Conservation (phyloP, 2,888 invertebrate species). For the Antitype chi region DNA sequence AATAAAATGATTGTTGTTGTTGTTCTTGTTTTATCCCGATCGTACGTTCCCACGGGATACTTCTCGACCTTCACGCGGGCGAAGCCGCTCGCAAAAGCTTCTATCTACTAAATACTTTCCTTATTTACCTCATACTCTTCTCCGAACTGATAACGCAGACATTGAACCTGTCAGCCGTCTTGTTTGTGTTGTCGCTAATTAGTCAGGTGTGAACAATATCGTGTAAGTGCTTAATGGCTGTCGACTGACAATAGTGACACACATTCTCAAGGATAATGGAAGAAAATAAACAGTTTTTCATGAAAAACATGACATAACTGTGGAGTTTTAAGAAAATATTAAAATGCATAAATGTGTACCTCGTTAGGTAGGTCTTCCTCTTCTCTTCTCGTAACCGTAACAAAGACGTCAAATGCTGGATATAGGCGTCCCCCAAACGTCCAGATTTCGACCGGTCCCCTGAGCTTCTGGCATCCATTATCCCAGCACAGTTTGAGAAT, state of each 20-base stretch:
- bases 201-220: slow-evolving; percentile 11
- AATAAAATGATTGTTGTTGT: too few relatives aligned
- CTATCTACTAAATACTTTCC: neutral
- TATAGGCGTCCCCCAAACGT: neutral
- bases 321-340: neutral
- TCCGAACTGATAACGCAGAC: neutral
- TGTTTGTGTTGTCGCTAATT: slow-evolving; percentile 8
- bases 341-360: neutral
- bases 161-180: slow-evolving; percentile 20
- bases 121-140: neutral
- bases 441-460: neutral
- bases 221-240: slow-evolving; percentile 15
- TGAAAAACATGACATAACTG: neutral
- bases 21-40: too few relatives aligned
- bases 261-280: slow-evolving; percentile 12
- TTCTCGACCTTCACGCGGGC: too few relatives aligned
- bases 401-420: neutral
- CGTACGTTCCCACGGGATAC: too few relatives aligned
- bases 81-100: too few relatives aligned
- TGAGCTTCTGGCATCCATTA: neutral
- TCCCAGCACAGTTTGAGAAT: neutral
- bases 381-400: neutral
- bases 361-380: too few relatives aligned
- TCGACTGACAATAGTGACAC: neutral
- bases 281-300: slow-evolving; percentile 2